A percentile compares a stretch with the other conserved stretches of the same genome.
phyloP scores from a whole-genome alignment of 2,797 vertebrate species.

The Phylloscopus collybita region DNA sequence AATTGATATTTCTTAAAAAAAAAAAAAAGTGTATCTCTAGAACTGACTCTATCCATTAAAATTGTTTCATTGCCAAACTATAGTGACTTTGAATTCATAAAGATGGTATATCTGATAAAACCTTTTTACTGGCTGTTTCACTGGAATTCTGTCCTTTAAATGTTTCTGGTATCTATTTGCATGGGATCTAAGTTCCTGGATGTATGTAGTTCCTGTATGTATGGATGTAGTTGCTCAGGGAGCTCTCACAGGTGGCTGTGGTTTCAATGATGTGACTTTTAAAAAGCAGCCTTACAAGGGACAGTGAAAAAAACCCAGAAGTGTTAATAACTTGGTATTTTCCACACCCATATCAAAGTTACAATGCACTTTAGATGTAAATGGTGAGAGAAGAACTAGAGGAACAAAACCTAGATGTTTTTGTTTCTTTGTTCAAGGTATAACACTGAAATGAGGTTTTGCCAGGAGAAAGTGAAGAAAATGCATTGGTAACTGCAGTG shows the following conservation, averaged over 20 bases:
- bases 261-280: not conserved
- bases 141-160: not conserved
- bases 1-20: not conserved
- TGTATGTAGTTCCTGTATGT: not conserved
- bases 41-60: not conserved
- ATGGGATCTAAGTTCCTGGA: not conserved
- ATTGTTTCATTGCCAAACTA: not conserved
- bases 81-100: not conserved
- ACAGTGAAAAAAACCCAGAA: not conserved
- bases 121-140: not conserved
- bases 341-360: not conserved
- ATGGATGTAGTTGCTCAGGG: not conserved
- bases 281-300: not conserved
- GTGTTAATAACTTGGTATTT: not conserved
- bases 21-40: not conserved
- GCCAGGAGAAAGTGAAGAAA: not conserved
- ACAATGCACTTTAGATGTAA: not conserved
- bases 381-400: not conserved
- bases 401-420: not conserved
- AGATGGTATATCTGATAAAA: not conserved
- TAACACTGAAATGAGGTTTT: not conserved
- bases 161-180: not conserved
- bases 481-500: not conserved
- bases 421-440: not conserved
- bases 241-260: not conserved